Conservation (phyloP, 1,140 invertebrate species). For the Tetragonula clypearis region DNA sequence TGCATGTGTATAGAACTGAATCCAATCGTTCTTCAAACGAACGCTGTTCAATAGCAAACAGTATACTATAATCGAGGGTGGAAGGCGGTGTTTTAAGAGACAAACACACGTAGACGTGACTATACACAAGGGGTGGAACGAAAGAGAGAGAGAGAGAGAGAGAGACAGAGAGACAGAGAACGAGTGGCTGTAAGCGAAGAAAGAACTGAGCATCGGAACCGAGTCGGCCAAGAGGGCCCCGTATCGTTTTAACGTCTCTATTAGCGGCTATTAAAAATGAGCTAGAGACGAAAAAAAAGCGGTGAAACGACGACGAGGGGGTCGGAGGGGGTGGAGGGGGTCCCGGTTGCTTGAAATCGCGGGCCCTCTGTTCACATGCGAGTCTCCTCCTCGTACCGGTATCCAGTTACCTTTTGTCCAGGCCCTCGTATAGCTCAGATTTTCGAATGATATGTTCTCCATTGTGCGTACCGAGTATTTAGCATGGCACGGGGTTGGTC, state of each 20-base stretch:
- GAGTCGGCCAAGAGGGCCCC: constrained; percentile 72
- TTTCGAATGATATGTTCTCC: constrained; percentile 77
- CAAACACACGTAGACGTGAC: not conserved
- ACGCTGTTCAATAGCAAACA: not conserved
- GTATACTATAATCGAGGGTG: constrained; percentile 11
- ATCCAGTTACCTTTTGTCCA: constrained; percentile 80
- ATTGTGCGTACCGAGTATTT: constrained; percentile 78
- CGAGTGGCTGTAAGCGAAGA: constrained; percentile 51
- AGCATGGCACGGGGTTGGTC: constrained; percentile 75
- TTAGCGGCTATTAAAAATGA: constrained; percentile 81
- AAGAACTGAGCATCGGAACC: constrained; percentile 76
- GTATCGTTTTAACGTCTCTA: constrained; percentile 82
- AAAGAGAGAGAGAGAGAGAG: not conserved
- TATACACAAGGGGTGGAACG: no score
- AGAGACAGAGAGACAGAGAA: not conserved
- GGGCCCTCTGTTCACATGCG: constrained; percentile 76
- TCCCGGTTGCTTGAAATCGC: constrained; percentile 66
- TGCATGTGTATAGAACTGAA: not conserved
- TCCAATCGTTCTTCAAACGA: not conserved
- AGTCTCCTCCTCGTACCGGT: constrained; percentile 71
- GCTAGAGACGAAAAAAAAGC: constrained; percentile 66
- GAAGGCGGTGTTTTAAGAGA: constrained; percentile 6
- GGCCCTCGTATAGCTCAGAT: constrained; percentile 76
- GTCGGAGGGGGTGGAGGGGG: constrained; percentile 8
- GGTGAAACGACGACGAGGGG: constrained; percentile 39